Conservation (phyloP, 2,113 vertebrate genomes). For the Neolamprologus devosi region DNA sequence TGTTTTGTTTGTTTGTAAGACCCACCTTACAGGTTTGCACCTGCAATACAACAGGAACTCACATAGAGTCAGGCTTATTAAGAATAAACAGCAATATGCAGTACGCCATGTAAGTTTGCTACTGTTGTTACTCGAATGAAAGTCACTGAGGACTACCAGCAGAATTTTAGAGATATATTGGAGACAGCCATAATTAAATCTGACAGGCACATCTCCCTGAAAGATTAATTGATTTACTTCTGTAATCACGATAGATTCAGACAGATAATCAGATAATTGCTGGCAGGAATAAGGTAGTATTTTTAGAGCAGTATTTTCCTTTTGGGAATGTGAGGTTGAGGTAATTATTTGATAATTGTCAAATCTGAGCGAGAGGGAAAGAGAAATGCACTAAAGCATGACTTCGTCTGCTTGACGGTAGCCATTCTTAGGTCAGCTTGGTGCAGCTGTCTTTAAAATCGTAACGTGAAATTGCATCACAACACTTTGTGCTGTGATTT, state of each 20-base stretch:
- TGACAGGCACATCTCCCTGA: slow-evolving; percentile 1
- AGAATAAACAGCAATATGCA: neutral
- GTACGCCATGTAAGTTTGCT: neutral
- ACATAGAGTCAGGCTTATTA: neutral
- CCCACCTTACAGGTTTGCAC: neutral
- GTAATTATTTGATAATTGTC: slow-evolving; percentile 34
- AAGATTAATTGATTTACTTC: slow-evolving; percentile 12
- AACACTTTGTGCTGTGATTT: neutral
- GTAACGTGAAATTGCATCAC: neutral
- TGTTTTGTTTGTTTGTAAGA: neutral
- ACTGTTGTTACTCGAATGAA: neutral
- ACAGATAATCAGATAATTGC: neutral
- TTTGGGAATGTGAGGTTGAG: neutral
- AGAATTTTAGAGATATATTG: neutral
- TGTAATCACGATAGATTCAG: slow-evolving; percentile 20
- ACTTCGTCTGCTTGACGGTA: neutral
- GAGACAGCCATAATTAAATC: neutral
- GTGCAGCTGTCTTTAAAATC: neutral
- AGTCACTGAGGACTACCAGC: neutral
- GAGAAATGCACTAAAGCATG: neutral
- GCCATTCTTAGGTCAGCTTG: neutral
- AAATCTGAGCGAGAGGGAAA: neutral
- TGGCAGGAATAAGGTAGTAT: neutral
- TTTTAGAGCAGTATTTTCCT: neutral
- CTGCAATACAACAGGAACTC: neutral